Percentiles rank a stretch among this genome's conserved stretches.
These are phyloP conservation scores for Sisor rabdophorus DNA, from an alignment of 2,113 vertebrate genomes.

Conservation along the genomic window DNA sequence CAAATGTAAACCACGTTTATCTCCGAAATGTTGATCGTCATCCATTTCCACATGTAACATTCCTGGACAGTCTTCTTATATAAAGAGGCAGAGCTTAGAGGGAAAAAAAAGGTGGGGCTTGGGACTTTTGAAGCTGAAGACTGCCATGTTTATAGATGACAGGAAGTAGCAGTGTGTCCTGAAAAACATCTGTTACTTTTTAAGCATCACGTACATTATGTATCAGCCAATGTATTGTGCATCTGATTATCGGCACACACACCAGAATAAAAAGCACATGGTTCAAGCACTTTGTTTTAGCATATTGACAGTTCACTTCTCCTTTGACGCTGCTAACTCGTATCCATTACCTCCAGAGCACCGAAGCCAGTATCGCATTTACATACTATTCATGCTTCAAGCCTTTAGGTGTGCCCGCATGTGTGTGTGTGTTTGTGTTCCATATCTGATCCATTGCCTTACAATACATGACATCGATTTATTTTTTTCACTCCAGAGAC, in stretches of 20 bases:
- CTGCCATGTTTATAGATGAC: neutral
- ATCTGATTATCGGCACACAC: neutral
- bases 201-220: too few relatives aligned
- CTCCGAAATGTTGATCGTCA: neutral
- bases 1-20: neutral
- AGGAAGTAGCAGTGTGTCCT: neutral
- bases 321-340: neutral
- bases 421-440: slow-evolving; percentile 44
- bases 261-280: slow-evolving; percentile 51
- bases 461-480: too few relatives aligned
- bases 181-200: neutral
- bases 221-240: neutral
- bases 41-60: neutral
- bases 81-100: neutral
- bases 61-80: too few relatives aligned
- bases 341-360: slow-evolving; percentile 9
- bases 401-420: slow-evolving; percentile 59
- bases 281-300: slow-evolving; percentile 63
- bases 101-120: neutral
- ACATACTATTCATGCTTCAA: neutral
- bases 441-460: too few relatives aligned
- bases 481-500: slow-evolving; percentile 1
- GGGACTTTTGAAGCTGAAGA: neutral
- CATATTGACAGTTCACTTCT: neutral
- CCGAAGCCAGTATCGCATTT: slow-evolving; percentile 43